phyloP scores from a whole-genome alignment of 2,888 invertebrate genomes.

The Heliconius hortense region DNA sequence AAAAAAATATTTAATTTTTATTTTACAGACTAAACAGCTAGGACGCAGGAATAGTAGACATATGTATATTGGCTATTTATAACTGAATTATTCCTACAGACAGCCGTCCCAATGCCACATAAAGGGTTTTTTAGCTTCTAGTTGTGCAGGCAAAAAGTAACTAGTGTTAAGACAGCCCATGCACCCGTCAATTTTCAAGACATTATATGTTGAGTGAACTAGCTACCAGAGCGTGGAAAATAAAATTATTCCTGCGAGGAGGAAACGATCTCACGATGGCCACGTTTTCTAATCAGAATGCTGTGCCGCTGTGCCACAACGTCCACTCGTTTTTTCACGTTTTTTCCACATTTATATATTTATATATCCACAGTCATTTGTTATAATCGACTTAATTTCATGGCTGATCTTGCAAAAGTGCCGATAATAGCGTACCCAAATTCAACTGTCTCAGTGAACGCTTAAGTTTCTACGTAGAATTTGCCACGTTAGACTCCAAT shows the following conservation, averaged over 20 bases:
- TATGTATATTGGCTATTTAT: too few species aligned
- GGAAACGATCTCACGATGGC: too few species aligned
- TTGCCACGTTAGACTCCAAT: constrained; percentile 44
- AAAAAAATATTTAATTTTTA: too few species aligned
- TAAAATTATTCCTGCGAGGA: too few species aligned
- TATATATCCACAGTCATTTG: constrained; percentile 24
- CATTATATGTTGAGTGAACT: not conserved
- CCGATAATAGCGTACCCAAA: constrained; percentile 38
- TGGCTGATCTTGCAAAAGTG: constrained; percentile 39
- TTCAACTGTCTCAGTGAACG: constrained; percentile 40
- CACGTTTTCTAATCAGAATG: not conserved
- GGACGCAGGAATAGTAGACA: too few species aligned
- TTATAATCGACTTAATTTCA: constrained; percentile 43
- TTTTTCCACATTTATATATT: constrained; percentile 9
- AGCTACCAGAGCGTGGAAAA: not conserved
- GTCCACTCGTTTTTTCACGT: not conserved
- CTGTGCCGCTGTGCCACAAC: not conserved
- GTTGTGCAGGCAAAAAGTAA: not conserved
- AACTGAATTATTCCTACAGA: too few species aligned
- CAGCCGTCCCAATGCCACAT: too few species aligned
- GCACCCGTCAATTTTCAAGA: not conserved
- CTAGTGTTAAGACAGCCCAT: not conserved
- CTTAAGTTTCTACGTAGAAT: constrained; percentile 39
- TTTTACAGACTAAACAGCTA: too few species aligned
- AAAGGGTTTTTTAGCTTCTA: too few species aligned